Conservation (phyloP, 53 echinoderm and acorn worm genomes). For the Astropecten irregularis region DNA sequence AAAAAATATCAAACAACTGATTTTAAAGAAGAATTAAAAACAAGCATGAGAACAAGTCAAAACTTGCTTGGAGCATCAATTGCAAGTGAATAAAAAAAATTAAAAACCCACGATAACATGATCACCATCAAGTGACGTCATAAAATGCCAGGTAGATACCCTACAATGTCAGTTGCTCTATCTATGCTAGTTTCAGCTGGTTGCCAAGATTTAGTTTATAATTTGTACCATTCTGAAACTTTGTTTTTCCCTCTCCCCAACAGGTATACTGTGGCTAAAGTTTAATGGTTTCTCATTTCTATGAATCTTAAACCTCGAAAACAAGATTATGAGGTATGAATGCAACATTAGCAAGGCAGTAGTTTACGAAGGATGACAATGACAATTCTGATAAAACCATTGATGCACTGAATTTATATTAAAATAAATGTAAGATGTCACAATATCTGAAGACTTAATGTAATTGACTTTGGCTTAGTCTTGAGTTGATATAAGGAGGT, state of each 20-base stretch:
- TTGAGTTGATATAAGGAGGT: constrained; percentile 13
- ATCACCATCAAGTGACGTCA: constrained; percentile 9
- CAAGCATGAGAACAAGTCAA: neutral
- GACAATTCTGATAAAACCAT: constrained; percentile 19
- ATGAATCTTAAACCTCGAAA: no score
- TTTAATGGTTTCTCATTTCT: constrained; percentile 28
- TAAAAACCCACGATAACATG: constrained; percentile 10
- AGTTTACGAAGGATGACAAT: neutral
- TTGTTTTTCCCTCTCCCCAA: neutral
- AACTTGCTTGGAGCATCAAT: constrained; percentile 26
- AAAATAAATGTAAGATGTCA: neutral
- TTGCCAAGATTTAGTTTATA: constrained; percentile 27
- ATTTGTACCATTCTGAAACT: constrained; percentile 13
- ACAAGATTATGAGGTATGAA: neutral
- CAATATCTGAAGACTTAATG: neutral
- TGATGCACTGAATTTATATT: constrained; percentile 6
- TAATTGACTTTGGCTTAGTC: constrained; percentile 22
- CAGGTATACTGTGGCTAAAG: constrained; percentile 13
- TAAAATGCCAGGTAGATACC: neutral
- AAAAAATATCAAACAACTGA: no score
- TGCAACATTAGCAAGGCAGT: constrained; percentile 14
- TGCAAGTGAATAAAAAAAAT: constrained; percentile 13
- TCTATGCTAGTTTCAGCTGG: neutral
- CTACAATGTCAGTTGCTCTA: constrained; percentile 11
- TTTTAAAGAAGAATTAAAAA: no score